phyloP scores from a whole-genome alignment of 2,888 invertebrate genomes.

The Antheraea assamensis region DNA sequence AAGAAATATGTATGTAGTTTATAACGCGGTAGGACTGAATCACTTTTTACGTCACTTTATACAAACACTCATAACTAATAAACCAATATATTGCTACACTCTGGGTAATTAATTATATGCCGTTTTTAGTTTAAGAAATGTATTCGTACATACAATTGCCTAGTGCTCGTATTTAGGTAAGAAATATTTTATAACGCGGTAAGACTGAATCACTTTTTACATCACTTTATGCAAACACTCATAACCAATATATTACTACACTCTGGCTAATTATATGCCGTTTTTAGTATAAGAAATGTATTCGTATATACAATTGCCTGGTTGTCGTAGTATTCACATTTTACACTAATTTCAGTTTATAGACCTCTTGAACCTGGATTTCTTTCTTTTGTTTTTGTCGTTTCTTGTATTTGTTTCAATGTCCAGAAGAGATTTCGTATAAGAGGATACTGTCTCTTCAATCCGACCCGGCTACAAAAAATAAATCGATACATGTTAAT shows the following conservation, averaged over 20 bases:
- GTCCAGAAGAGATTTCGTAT: too few species aligned
- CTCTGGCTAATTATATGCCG: not conserved
- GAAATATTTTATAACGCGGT: slow-evolving; percentile 83
- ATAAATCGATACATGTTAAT: slow-evolving; percentile 32
- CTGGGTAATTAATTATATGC: not conserved
- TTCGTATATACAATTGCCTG: slow-evolving; percentile 87
- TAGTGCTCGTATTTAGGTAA: slow-evolving; percentile 99
- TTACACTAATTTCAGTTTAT: too few species aligned
- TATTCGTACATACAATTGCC: slow-evolving; percentile 84
- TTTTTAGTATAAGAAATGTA: not conserved
- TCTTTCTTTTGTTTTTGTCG: too few species aligned
- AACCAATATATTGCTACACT: not conserved
- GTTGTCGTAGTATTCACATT: too few species aligned
- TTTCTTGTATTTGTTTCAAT: too few species aligned
- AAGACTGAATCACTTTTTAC: slow-evolving; percentile 53
- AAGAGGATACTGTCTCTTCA: not conserved
- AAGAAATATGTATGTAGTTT: slow-evolving; percentile 86
- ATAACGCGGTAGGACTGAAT: slow-evolving; percentile 69
- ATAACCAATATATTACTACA: not conserved
- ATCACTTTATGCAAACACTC: not conserved
- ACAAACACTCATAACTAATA: not conserved
- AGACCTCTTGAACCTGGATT: too few species aligned
- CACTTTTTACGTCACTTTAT: slow-evolving; percentile 18
- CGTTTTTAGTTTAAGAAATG: not conserved
- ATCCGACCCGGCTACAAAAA: not conserved